phyloP scores from a whole-genome alignment of 2,888 invertebrate genomes.

The Callyntrura sp. region DNA sequence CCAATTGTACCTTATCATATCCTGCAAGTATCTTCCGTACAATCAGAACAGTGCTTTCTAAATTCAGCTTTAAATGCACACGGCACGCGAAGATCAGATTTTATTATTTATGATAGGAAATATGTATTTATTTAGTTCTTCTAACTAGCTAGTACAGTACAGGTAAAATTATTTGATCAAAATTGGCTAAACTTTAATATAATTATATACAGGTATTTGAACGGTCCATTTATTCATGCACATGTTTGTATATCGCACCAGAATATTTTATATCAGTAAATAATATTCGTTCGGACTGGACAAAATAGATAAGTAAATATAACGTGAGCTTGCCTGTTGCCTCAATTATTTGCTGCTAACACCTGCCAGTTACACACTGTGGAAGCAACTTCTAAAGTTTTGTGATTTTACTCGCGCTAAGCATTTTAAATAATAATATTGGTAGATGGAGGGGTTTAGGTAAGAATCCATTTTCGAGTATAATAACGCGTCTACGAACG shows the following conservation, averaged over 20 bases:
- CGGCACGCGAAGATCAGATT: background rate
- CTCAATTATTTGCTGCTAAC: slow-evolving; percentile 65
- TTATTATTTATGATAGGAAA: background rate
- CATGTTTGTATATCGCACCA: slow-evolving; percentile 3
- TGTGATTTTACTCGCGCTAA: slow-evolving; percentile 61
- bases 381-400: slow-evolving; percentile 57
- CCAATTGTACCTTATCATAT: slow-evolving; percentile 41
- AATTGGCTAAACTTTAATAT: no score
- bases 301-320: slow-evolving; percentile 4
- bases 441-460: background rate
- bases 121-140: slow-evolving; percentile 25
- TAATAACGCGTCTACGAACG: background rate
- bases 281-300: slow-evolving; percentile 24
- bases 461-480: no score
- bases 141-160: background rate
- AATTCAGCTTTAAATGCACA: slow-evolving; percentile 24
- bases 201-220: no score
- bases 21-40: slow-evolving; percentile 36
- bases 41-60: slow-evolving; percentile 63
- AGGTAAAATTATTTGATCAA: background rate
- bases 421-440: background rate
- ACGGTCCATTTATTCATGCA: background rate
- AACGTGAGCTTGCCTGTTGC: slow-evolving; percentile 67
- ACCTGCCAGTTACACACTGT: slow-evolving; percentile 52
- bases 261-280: slow-evolving; percentile 35